These are phyloP conservation scores for Calidris pygmaea DNA, from an alignment of 2,113 vertebrate genomes.

Conservation along the genomic window DNA sequence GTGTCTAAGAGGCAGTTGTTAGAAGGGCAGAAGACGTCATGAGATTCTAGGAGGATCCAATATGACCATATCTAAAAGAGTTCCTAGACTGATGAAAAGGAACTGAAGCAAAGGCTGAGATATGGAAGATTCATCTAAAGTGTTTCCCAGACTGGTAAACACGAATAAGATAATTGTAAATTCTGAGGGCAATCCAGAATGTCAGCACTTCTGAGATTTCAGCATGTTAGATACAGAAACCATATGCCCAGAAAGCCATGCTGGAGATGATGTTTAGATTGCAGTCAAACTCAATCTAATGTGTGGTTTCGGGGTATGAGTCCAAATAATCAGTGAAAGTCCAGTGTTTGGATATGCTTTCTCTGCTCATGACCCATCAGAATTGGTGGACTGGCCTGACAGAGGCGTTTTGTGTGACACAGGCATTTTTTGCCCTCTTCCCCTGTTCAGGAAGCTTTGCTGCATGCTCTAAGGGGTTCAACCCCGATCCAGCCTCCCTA, in stretches of 20 bases:
- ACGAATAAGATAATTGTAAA: neutral
- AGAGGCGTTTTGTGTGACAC: neutral
- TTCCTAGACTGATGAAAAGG: neutral
- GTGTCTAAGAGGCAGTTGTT: neutral
- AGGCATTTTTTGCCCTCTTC: neutral
- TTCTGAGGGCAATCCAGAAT: neutral
- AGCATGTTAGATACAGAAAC: neutral
- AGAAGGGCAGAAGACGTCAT: neutral
- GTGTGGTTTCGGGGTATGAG: neutral
- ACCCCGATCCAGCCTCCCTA: neutral
- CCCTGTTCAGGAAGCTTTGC: neutral
- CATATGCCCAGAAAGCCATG: neutral
- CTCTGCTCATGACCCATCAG: neutral
- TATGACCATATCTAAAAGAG: neutral
- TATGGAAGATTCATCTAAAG: neutral
- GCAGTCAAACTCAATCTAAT: neutral
- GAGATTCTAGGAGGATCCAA: neutral
- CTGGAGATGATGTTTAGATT: neutral
- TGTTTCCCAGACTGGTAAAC: neutral
- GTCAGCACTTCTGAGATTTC: neutral
- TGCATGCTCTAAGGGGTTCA: neutral
- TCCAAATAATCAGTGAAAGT: neutral
- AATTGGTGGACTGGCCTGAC: neutral
- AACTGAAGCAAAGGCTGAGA: neutral
- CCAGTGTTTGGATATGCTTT: neutral